Evolutionary conservation across 2,797 vertebrate genomes (phyloP).

Genomic region (Falco peregrinus): DNA sequence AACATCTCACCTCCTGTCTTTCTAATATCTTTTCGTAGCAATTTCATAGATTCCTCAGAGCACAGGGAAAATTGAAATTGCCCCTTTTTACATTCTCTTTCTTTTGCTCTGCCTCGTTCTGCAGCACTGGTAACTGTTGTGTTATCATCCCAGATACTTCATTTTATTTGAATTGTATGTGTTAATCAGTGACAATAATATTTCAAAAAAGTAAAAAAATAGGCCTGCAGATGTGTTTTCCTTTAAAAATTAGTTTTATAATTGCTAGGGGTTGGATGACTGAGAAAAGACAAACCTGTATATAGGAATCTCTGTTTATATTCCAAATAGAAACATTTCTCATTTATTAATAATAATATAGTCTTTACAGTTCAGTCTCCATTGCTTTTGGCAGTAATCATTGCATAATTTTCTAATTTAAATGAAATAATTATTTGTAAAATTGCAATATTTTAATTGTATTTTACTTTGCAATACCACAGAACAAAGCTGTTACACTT

Average conservation of each 20-base stretch:
- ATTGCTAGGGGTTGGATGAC: not conserved
- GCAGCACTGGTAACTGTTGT: not conserved
- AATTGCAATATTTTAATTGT: not conserved
- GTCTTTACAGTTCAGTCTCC: not conserved
- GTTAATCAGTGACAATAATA: not conserved
- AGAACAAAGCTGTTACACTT: not conserved
- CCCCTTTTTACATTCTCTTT: not conserved
- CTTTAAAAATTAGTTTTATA: not conserved
- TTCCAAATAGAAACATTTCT: not conserved
- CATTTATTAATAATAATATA: not conserved
- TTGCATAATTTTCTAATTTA: not conserved
- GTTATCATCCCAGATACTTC: not conserved
- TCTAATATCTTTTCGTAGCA: conserved; percentile 11
- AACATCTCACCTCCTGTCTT: conserved; percentile 43
- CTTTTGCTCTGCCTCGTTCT: not conserved
- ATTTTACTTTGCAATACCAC: not conserved
- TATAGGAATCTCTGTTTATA: not conserved
- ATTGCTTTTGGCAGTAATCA: not conserved
- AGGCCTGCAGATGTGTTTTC: not conserved
- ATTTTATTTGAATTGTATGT: not conserved
- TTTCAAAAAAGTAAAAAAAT: not conserved
- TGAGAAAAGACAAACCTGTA: not conserved
- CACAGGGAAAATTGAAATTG: not conserved
- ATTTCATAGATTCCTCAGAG: not conserved
- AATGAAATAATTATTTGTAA: not conserved